Evolutionary conservation across 2,797 vertebrate species (phyloP), one percentile per base, ranked within the genome.

Genomic region (Acanthurus tractus): DNA sequence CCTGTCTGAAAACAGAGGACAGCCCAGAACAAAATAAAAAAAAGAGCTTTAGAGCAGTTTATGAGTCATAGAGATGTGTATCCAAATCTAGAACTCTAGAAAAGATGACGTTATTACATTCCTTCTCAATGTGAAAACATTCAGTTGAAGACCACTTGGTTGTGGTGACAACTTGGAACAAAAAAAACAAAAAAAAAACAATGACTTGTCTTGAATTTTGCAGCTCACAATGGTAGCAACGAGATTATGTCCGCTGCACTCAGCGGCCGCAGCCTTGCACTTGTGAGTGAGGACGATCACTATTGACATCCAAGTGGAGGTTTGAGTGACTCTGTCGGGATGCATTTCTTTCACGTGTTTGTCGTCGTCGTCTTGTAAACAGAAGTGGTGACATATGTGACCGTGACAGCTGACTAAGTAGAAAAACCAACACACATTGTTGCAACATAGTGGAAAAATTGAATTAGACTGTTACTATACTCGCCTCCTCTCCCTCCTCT

Each of bases 381-480:
- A 78, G 79, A 89, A 82, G 85, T 91, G 85, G 90, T 91, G 87
- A 92, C 75, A 79, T 88, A 75, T 76, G 86, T 91, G 90, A 89
- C 87, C 17, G 90, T 91, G 86, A 89, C 88, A 85, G 83, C 87
- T 88, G 88, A 88, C 70, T 76, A 84, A 79, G 54, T 85, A 88
- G 68, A 89, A 86, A 81, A 89, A 77, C 2, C 54, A 80, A 80
- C 78, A 86, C 75, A 71, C 57, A 72, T 84, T 76, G 84, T 90
- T 86, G 78, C 79, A 88, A 83, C 92, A 66, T 87, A 88, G 88
- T 90, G 89, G 70, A 34, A 86, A 84, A 89, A 85, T 83, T 82
- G 55, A 91, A 90, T 88, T 88, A 90, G 95, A 95, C 94, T 95
- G 94, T 95, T 95, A 94, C 84, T 78, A 63, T 72, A 64, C 70